Evolutionary conservation across 2,888 invertebrate species (phyloP).

Genomic region (Troides helena): DNA sequence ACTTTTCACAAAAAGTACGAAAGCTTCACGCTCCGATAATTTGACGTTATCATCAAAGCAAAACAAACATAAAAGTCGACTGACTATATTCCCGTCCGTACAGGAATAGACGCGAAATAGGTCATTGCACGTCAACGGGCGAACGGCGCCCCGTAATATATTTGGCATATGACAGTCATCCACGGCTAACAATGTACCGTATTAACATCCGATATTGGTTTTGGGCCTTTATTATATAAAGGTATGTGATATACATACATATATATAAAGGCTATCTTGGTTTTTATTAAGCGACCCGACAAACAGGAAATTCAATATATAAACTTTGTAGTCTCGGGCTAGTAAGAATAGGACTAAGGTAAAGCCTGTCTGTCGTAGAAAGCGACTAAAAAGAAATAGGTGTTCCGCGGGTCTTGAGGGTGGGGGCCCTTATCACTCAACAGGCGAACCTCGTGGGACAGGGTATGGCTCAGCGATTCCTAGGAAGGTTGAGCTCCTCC

Average conservation of each 20-base stretch:
- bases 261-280: background rate
- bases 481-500: no score
- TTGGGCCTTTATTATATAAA: conserved; percentile 14
- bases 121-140: conserved; percentile 33
- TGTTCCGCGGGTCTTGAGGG: no score
- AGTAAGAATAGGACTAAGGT: no score
- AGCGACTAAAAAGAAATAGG: no score
- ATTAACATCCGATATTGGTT: conserved; percentile 28
- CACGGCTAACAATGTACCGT: conserved; percentile 27
- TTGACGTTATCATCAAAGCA: conserved; percentile 29
- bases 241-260: background rate
- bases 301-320: no score
- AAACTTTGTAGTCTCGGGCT: no score
- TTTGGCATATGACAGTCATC: conserved; percentile 29
- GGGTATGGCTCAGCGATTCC: no score
- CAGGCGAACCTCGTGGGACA: no score
- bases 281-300: no score
- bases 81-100: conserved; percentile 28
- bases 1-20: background rate
- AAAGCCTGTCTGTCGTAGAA: no score
- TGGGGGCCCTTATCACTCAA: no score
- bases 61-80: conserved; percentile 26
- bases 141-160: conserved; percentile 29
- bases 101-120: conserved; percentile 38
- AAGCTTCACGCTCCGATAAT: conserved; percentile 10